Base-by-base conservation (phyloP, 1,140 invertebrate species). In the Caenorhabditis brenneri region DNA sequence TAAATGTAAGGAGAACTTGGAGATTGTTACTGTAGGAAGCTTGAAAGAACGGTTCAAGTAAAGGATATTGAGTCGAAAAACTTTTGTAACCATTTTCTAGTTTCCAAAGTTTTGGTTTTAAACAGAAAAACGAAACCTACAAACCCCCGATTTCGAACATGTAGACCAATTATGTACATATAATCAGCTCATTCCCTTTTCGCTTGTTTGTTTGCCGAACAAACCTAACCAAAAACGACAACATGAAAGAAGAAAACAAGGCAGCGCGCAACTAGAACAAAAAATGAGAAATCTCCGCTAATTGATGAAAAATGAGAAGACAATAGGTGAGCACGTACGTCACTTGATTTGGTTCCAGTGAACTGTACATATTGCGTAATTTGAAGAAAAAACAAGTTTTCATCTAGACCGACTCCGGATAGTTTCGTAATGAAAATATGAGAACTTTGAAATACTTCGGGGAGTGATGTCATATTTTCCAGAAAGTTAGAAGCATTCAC, bases 251-350 rank as follows among this genome's bases (percentile, higher is more conserved):
- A 42, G 42, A 74, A 22, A 74, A 1, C 29, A 42, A 33, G n/a
- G 65, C 29, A 31, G 58, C 7, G 36, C 22, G 36, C 31, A 39
- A 36, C 60, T 58, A 29, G 31, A 19, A 65, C 4, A 36, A 65
- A 36, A 27, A 10, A 9, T 33, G 19, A 36, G 19, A 12, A 19
- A 10, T 6, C 7, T 6, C 6, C 3, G 65, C 65, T 46, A 74
- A 74, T 74, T 74, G 29, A 39, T 74, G 65, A 74, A 74, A 74
- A 42, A 74, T 74, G 65, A 74, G 65, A 22, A 74, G 65, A 42
- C 65, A 42, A 42, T 42, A 74, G 22, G n/a, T 55, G 65, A 58
- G 10, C 55, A 31, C 10, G 12, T n/a, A 65, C 29, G 65, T 42
- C 65, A 74, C 36, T 42, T 46, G 22, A 12, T 27, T 24, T 19